Conservation (phyloP, 2,888 invertebrate species). For the Neoitamus cyanurus region DNA sequence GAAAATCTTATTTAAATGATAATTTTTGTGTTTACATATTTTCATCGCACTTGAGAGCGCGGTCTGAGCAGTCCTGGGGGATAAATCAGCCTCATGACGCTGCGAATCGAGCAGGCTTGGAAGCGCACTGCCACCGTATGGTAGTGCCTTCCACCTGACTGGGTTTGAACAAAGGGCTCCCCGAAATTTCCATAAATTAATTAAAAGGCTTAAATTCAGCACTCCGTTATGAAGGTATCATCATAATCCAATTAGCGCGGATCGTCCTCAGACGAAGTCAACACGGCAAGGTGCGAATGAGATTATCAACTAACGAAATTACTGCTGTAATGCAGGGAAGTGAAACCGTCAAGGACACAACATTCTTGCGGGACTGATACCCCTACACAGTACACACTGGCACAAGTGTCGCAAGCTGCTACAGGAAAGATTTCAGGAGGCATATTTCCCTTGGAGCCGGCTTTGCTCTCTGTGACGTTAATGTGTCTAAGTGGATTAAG, state of each 20-base stretch:
- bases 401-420: not conserved
- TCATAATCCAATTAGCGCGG: slow-evolving; percentile 38
- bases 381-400: not conserved
- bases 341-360: not conserved
- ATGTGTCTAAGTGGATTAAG: not conserved
- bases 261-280: slow-evolving; percentile 14
- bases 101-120: slow-evolving; percentile 1
- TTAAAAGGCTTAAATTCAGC: slow-evolving; percentile 39
- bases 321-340: slow-evolving; percentile 4
- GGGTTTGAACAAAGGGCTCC: slow-evolving; percentile 29
- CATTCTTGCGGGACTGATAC: not conserved
- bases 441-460: not conserved
- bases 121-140: not conserved
- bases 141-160: slow-evolving; percentile 3
- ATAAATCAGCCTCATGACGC: not conserved
- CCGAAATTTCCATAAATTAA: slow-evolving; percentile 44
- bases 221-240: slow-evolving; percentile 33
- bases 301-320: slow-evolving; percentile 19
- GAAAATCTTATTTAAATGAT: slow-evolving; percentile 47
- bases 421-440: not conserved
- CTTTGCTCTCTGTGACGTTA: not conserved
- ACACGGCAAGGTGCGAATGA: slow-evolving; percentile 38
- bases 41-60: slow-evolving; percentile 10
- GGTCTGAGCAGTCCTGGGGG: not conserved
- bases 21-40: slow-evolving; percentile 46